Conservation (phyloP, 2,797 vertebrate species). For the Dermochelys coriacea region DNA sequence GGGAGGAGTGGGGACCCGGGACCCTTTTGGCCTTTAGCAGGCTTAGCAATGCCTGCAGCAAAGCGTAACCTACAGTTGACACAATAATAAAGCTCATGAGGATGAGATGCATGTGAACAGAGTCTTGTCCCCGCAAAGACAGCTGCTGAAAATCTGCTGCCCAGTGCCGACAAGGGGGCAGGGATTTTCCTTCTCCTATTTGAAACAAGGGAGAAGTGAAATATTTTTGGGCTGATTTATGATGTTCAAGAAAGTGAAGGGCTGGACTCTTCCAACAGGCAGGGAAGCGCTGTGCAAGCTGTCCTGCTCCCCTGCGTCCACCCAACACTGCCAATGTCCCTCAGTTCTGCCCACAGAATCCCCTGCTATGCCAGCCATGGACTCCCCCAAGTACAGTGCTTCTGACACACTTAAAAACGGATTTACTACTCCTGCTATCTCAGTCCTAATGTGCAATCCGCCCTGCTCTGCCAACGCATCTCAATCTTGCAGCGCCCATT, state of each 20-base stretch:
- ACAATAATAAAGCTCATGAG: background rate
- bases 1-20: background rate
- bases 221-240: background rate
- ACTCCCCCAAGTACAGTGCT: background rate
- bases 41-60: conserved; percentile 39
- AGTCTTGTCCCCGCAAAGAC: background rate
- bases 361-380: background rate
- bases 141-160: conserved; percentile 25
- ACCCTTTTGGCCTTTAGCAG: conserved; percentile 13
- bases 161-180: background rate
- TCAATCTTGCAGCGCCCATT: background rate
- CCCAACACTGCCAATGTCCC: background rate
- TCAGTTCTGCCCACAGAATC: background rate
- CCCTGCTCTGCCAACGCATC: background rate
- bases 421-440: background rate
- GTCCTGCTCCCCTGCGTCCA: background rate
- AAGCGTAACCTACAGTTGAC: conserved; percentile 2
- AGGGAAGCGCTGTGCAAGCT: background rate
- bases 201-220: background rate
- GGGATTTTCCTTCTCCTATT: background rate
- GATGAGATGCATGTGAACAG: background rate
- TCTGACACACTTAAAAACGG: background rate
- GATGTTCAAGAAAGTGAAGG: background rate
- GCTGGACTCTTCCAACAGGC: background rate
- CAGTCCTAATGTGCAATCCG: background rate